Percentiles rank a stretch among this genome's conserved stretches.
phyloP scores from a whole-genome alignment of 2,113 vertebrate species.

The Struthidea cinerea region DNA sequence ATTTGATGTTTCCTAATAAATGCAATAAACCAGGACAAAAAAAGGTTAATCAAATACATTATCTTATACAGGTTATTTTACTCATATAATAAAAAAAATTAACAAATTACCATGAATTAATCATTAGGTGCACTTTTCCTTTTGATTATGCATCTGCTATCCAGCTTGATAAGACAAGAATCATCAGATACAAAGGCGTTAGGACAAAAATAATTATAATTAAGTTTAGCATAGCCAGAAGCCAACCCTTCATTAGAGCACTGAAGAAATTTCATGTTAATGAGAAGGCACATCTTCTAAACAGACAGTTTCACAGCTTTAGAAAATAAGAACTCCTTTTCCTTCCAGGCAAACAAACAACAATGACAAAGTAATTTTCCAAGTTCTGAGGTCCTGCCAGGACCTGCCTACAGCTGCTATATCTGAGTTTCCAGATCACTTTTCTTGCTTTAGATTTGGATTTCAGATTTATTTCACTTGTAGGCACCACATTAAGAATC shows the following conservation, averaged over 20 bases:
- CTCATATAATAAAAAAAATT: slow-evolving; percentile 23
- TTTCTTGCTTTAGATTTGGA: background rate
- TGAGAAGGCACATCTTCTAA: background rate
- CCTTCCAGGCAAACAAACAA: background rate
- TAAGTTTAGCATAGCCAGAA: slow-evolving; percentile 16
- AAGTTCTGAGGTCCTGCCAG: background rate
- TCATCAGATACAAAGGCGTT: background rate
- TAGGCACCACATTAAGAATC: background rate
- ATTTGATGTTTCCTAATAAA: slow-evolving; percentile 47
- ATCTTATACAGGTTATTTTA: slow-evolving; percentile 20
- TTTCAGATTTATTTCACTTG: background rate
- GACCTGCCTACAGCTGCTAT: background rate
- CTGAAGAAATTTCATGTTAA: background rate
- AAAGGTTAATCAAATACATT: slow-evolving; percentile 16
- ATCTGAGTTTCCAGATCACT: background rate
- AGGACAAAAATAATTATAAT: slow-evolving; percentile 42
- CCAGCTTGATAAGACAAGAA: slow-evolving; percentile 17
- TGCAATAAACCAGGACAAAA: background rate
- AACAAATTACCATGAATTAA: slow-evolving; percentile 62
- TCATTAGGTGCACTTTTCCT: slow-evolving; percentile 36
- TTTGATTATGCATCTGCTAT: background rate
- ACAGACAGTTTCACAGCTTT: background rate
- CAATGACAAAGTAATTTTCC: background rate
- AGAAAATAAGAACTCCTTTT: background rate
- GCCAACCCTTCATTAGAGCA: background rate